Base-by-base conservation (phyloP, 2,113 vertebrate species). In the Erythrolamprus reginae region DNA sequence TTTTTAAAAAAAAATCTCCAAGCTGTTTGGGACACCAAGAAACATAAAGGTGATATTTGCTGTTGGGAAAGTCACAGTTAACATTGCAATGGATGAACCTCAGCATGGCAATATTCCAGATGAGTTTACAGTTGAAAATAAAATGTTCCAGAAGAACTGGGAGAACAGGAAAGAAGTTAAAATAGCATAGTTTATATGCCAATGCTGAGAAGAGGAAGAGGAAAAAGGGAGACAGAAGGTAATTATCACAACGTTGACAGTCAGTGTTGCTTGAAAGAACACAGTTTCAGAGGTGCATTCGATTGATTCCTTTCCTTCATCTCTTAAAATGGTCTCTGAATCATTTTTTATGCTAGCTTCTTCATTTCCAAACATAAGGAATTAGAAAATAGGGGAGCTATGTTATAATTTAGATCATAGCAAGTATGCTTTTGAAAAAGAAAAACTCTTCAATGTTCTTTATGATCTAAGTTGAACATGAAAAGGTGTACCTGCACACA, bases 141-240 rank as follows among this genome's bases (percentile, higher is more conserved):
- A 97, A 97, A 97, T 97, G 97, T 97, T 97, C 97, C 97, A 97
- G 97, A 97, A 97, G 97, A 97, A 97, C 97, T 97, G 96, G 97
- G 97, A 97, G 97, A 97, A 97, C 97, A 97, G 97, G 97, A 97
- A 97, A 97, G 97, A 97, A 97, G 96, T 97, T 97, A 97, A 97
- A 97, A 96, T 97, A 96, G 96, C 96, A 96, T 97, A 96, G 96
- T 96, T 96, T 96, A 93, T 97, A 97, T 97, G 97, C 97, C 97
- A 97, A 96, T 96, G 94, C 96, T 96, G 95, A 97, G 96, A 95
- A 95, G 96, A 48, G 90, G 88, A 83, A 92, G 88, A 83, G 91
- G 91, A 94, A 89, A 95, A 94, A 95, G 93, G 89, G 90, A 91
- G 70, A 83, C 90, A 88, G 82, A 95, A 96, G 95, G 96, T 96